Evolutionary conservation across 2,888 invertebrate genomes (phyloP).

Genomic region (Platerodrilus igneus): DNA sequence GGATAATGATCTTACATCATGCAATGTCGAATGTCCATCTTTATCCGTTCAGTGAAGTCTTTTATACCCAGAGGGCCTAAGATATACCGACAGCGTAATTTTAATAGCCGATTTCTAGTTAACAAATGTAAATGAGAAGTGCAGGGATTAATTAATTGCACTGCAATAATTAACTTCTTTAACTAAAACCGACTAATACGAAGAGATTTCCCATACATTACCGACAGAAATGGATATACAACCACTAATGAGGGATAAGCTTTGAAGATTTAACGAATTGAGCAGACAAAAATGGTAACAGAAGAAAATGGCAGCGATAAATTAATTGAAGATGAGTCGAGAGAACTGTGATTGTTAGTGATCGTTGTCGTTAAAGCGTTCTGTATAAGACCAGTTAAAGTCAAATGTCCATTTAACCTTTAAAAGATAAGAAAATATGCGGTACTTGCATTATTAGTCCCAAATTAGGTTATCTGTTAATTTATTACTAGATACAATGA

Average conservation of each 20-base stretch:
- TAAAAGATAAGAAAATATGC: too few species aligned
- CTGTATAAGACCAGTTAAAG: constrained; percentile 7
- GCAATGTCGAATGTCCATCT: constrained; percentile 12
- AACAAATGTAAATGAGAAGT: constrained; percentile 2
- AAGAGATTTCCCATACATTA: constrained; percentile 11
- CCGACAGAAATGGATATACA: constrained; percentile 8
- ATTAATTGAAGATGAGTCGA: constrained; percentile 17
- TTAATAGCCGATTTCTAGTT: background rate
- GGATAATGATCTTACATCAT: constrained; percentile 10
- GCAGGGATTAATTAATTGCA: constrained; percentile 11
- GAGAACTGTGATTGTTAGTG: constrained; percentile 12
- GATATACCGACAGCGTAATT: too few species aligned
- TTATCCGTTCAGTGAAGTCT: constrained; percentile 10
- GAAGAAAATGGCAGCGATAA: constrained; percentile 10
- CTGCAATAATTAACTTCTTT: constrained; percentile 12
- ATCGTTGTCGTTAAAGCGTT: constrained; percentile 12
- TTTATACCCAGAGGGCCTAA: too few species aligned
- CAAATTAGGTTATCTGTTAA: too few species aligned
- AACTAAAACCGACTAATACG: constrained; percentile 4
- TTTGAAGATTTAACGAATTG: constrained; percentile 17
- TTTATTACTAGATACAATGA: too few species aligned
- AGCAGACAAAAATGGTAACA: constrained; percentile 12
- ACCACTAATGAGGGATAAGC: constrained; percentile 16
- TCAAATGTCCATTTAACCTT: too few species aligned
- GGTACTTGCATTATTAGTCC: too few species aligned